phyloP scores from a whole-genome alignment of 2,888 invertebrate species.

The Chrysolina haemoptera region DNA sequence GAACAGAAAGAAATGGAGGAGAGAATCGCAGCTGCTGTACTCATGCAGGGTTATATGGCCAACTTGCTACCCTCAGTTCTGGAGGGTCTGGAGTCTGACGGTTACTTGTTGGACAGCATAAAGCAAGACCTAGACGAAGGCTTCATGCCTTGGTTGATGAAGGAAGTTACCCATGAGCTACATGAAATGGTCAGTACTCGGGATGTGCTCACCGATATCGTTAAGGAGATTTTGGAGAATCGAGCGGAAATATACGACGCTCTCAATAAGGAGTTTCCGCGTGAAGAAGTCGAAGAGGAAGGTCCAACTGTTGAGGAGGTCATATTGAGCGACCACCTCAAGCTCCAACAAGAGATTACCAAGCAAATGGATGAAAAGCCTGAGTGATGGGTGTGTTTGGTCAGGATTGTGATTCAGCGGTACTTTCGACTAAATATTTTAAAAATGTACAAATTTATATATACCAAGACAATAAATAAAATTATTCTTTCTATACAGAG shows the following conservation, averaged over 20 bases:
- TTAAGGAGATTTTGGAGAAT: slow-evolving; percentile 84
- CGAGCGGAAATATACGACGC: slow-evolving; percentile 77
- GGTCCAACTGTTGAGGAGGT: slow-evolving; percentile 60
- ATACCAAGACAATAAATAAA: slow-evolving; percentile 5
- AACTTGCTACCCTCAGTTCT: slow-evolving; percentile 89
- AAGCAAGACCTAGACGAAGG: slow-evolving; percentile 82
- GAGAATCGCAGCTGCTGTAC: slow-evolving; percentile 82
- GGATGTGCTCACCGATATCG: slow-evolving; percentile 86
- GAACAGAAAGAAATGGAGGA: slow-evolving; percentile 84
- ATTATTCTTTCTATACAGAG: background rate
- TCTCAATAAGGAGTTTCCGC: slow-evolving; percentile 60
- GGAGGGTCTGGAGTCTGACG: slow-evolving; percentile 84
- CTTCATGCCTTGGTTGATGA: slow-evolving; percentile 91
- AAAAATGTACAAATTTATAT: slow-evolving; percentile 26
- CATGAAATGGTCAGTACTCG: slow-evolving; percentile 86
- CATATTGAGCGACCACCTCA: slow-evolving; percentile 62
- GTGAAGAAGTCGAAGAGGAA: slow-evolving; percentile 60
- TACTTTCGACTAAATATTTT: background rate
- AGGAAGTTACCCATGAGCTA: slow-evolving; percentile 85
- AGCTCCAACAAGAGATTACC: slow-evolving; percentile 60
- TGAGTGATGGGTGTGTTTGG: background rate
- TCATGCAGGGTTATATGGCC: slow-evolving; percentile 89
- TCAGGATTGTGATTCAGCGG: background rate
- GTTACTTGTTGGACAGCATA: slow-evolving; percentile 77
- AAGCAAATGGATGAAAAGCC: slow-evolving; percentile 26